These are phyloP conservation scores for Philaethria dido DNA, from an alignment of 2,888 invertebrate species.

Conservation along the genomic window DNA sequence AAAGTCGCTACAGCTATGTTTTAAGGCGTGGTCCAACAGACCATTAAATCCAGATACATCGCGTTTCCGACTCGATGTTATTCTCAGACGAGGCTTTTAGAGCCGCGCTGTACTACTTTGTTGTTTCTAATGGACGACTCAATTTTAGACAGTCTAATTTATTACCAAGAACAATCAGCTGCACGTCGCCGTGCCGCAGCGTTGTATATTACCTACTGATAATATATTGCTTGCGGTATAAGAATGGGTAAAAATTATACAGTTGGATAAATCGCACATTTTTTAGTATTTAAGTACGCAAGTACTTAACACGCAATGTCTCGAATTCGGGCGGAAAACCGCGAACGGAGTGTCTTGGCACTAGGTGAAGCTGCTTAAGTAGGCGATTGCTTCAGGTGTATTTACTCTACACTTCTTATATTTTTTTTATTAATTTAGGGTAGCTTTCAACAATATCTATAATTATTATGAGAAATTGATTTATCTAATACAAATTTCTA, in stretches of 20 bases:
- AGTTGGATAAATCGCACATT: too few relatives aligned
- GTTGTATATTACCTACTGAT: too few relatives aligned
- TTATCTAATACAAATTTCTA: neutral
- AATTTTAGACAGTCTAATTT: slow-evolving; percentile 38
- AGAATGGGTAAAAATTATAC: too few relatives aligned
- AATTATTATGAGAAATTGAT: neutral
- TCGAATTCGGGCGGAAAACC: too few relatives aligned
- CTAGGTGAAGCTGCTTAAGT: too few relatives aligned
- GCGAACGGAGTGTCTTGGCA: too few relatives aligned
- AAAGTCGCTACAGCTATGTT: neutral
- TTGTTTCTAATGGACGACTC: slow-evolving; percentile 44
- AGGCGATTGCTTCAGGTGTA: too few relatives aligned
- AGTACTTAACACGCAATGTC: too few relatives aligned
- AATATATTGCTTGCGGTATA: too few relatives aligned
- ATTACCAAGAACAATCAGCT: slow-evolving; percentile 19
- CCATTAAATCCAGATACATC: slow-evolving; percentile 40
- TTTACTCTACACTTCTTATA: too few relatives aligned
- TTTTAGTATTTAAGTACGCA: too few relatives aligned
- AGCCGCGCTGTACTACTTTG: slow-evolving; percentile 36
- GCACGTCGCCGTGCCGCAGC: neutral
- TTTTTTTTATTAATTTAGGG: neutral
- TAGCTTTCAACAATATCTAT: neutral
- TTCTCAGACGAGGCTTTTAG: slow-evolving; percentile 45
- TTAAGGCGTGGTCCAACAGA: slow-evolving; percentile 34
- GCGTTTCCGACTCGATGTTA: slow-evolving; percentile 41